phyloP scores from a whole-genome alignment of 2,888 invertebrate species.

The Pyrrhosoma nymphula region DNA sequence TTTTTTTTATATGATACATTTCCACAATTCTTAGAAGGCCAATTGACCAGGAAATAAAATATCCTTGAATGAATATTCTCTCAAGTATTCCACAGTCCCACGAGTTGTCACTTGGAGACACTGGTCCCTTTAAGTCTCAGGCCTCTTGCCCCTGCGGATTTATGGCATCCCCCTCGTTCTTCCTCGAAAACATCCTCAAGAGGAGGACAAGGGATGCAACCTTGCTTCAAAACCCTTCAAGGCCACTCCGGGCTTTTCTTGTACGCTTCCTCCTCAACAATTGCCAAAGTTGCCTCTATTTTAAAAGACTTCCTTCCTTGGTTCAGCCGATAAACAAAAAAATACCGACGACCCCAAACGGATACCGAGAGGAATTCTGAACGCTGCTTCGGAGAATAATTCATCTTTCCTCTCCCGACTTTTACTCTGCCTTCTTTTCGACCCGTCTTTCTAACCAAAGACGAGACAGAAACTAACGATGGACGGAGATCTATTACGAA shows the following conservation, averaged over 20 bases:
- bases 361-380: conserved; percentile 17
- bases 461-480: conserved; percentile 16
- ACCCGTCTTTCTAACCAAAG: background rate
- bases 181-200: conserved; percentile 52
- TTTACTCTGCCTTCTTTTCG: background rate
- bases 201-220: background rate
- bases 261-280: background rate
- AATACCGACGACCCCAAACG: conserved; percentile 22
- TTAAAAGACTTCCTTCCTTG: conserved; percentile 28
- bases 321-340: conserved; percentile 50
- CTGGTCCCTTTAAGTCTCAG: no score
- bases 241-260: conserved; percentile 16
- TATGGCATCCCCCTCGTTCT: conserved; percentile 44
- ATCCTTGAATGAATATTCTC: no score
- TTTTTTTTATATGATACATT: no score
- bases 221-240: conserved; percentile 36
- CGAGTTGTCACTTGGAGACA: background rate
- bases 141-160: background rate
- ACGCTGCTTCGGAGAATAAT: conserved; percentile 43
- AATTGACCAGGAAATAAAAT: no score
- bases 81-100: background rate
- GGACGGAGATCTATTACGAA: conserved; percentile 31
- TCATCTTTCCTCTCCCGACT: conserved; percentile 30
- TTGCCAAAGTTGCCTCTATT: conserved; percentile 23
- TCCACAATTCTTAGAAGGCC: no score